Base-by-base conservation (phyloP, 2,797 vertebrate genomes). In the Ataeniobius toweri region DNA sequence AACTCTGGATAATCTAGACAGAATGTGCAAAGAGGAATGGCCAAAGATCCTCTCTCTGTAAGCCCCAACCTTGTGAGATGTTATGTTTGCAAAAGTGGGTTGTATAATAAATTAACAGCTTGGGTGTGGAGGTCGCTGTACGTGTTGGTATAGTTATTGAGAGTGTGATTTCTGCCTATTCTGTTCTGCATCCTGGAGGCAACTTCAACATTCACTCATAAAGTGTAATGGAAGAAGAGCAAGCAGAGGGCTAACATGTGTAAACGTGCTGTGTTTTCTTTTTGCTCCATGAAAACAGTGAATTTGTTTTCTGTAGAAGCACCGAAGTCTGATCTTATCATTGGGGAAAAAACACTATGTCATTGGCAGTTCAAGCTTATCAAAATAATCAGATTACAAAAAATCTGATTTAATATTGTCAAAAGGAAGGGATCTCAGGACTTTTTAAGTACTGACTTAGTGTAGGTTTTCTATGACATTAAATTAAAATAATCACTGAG, bases 261-360 rank as follows among this genome's bases (percentile, higher is more conserved):
- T 74, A 13, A 63, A 86, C 86, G 78, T 74, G 88, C 74, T 26
- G 39, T 53, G 67, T 53, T 69, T 26, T 75, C 31, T 61, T 63
- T 73, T 39, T 31, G 41, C 59, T 76, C 51, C 24, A 31, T 67
- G 50, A 26, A 72, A 56, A 74, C 46, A 3, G 13, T 69, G 20
- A 67, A 70, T 70, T 70, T 46, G 8, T 3, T 26, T 39, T 61
- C 53, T 28, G 41, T 28, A 36, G 41, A 46, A 28, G 41, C 41
- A 20, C 10, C 26, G 12, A 61, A 61, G 6, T 61, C 39, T 74
- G 73, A 61, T 74, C 58, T 53, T 76, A 9, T 55, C 20, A 5
- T 44, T 9, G 14, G 41, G 20, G 7, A 3, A 41, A 10, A n/a
- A 53, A 50, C 31, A 53, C 10, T 48, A 53, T 20, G 48, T 55